phyloP scores from a whole-genome alignment of 2,797 vertebrate genomes.

The Chloroceryle inda region DNA sequence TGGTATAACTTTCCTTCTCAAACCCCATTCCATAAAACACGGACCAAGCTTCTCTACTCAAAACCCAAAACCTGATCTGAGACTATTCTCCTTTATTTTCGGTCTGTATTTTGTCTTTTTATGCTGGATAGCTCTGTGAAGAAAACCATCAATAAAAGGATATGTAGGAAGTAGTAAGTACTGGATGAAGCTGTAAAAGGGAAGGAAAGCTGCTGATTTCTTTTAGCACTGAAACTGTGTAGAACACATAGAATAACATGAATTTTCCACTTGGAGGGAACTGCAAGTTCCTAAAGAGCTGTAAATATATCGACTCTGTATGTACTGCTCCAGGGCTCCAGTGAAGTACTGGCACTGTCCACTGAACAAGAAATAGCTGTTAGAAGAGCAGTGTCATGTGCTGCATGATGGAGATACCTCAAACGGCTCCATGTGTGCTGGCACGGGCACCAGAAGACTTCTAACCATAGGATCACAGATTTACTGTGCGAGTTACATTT shows the following conservation, averaged over 20 bases:
- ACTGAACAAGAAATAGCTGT: not conserved
- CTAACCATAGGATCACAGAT: not conserved
- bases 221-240: not conserved
- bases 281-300: not conserved
- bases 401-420: fast-evolving
- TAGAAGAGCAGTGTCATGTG: not conserved
- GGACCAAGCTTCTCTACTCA: not conserved
- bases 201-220: not conserved
- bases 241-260: constrained; percentile 7
- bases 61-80: not conserved
- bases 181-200: not conserved
- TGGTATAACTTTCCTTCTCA: not conserved
- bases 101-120: not conserved
- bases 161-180: not conserved
- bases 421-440: not conserved
- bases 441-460: fast-evolving
- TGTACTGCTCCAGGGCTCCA: not conserved
- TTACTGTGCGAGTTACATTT: not conserved
- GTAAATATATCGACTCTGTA: not conserved
- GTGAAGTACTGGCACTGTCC: not conserved
- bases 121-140: not conserved
- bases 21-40: not conserved
- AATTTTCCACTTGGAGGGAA: constrained; percentile 29
- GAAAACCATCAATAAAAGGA: not conserved
- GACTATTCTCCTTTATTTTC: not conserved